Conservation (phyloP, 2,888 invertebrate species). For the Dendrolimus houi region DNA sequence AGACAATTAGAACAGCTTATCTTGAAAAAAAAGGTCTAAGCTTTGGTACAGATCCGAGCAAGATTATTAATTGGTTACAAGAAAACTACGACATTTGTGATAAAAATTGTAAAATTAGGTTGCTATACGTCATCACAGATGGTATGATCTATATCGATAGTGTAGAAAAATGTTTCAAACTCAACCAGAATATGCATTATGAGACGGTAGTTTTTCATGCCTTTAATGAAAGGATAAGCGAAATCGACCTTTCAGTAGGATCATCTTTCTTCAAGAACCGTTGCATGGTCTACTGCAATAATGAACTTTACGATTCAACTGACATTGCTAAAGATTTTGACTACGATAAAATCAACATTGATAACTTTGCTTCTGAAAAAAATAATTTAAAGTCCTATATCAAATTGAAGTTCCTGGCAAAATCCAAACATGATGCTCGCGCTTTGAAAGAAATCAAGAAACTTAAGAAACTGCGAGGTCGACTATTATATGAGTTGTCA, state of each 20-base stretch:
- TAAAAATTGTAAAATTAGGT: slow-evolving; percentile 17
- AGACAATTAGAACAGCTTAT: slow-evolving; percentile 9
- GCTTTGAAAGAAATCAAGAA: slow-evolving; percentile 27
- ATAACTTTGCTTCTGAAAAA: slow-evolving; percentile 25
- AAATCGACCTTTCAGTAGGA: slow-evolving; percentile 24
- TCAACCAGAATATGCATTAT: slow-evolving; percentile 23
- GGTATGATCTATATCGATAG: slow-evolving; percentile 12
- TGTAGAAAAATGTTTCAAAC: slow-evolving; percentile 11
- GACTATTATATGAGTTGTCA: slow-evolving; percentile 19
- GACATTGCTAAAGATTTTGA: slow-evolving; percentile 29
- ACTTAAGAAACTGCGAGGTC: slow-evolving; percentile 21
- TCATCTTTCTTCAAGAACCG: slow-evolving; percentile 21
- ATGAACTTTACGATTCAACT: slow-evolving; percentile 16
- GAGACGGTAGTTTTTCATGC: slow-evolving; percentile 26
- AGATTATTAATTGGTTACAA: slow-evolving; percentile 15
- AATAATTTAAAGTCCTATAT: slow-evolving; percentile 30
- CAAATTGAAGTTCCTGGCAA: slow-evolving; percentile 26
- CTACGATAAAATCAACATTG: slow-evolving; percentile 22
- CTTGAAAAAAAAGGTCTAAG: background rate
- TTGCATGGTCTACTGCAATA: slow-evolving; percentile 25
- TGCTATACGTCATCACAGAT: slow-evolving; percentile 29
- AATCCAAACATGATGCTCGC: slow-evolving; percentile 11
- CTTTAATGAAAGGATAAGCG: slow-evolving; percentile 8
- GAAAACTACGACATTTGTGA: slow-evolving; percentile 6
- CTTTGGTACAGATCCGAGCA: slow-evolving; percentile 12